These are phyloP conservation scores for Zygaena filipendulae DNA, from an alignment of 2,888 invertebrate genomes.

Conservation along the genomic window DNA sequence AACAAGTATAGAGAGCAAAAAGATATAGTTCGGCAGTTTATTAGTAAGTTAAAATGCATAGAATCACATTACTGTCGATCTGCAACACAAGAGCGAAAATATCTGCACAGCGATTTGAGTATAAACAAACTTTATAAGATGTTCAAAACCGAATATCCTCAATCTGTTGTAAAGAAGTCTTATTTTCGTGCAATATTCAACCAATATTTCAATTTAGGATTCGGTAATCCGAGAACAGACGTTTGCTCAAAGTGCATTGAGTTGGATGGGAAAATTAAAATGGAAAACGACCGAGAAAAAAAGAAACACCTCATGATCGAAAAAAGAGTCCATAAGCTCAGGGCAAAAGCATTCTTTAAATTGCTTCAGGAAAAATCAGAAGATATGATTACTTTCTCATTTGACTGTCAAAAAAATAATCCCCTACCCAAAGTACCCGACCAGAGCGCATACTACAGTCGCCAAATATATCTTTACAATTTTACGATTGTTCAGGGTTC, in stretches of 20 bases:
- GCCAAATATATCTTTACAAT: constrained; percentile 4
- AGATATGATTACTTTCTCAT: background rate
- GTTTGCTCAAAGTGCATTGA: background rate
- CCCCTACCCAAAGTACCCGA: background rate
- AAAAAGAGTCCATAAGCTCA: background rate
- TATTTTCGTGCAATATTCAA: background rate
- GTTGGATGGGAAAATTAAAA: background rate
- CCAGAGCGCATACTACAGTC: constrained; percentile 2
- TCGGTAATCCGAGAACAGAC: background rate
- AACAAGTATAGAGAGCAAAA: no score
- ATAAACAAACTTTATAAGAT: constrained; percentile 18
- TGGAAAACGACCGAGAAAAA: background rate
- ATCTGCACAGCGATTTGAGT: constrained; percentile 17
- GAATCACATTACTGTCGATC: constrained; percentile 14
- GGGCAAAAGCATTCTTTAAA: background rate
- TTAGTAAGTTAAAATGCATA: constrained; percentile 3
- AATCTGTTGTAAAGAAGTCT: constrained; percentile 6
- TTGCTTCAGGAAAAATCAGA: background rate
- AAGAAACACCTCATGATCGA: background rate
- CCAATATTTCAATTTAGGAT: background rate
- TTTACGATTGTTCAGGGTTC: constrained; percentile 15
- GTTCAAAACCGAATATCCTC: constrained; percentile 15
- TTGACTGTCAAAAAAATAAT: background rate
- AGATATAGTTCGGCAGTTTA: no score
- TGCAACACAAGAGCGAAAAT: constrained; percentile 17